Evolutionary conservation across 2,888 invertebrate species (phyloP).

Genomic region (Leucoma salicis): DNA sequence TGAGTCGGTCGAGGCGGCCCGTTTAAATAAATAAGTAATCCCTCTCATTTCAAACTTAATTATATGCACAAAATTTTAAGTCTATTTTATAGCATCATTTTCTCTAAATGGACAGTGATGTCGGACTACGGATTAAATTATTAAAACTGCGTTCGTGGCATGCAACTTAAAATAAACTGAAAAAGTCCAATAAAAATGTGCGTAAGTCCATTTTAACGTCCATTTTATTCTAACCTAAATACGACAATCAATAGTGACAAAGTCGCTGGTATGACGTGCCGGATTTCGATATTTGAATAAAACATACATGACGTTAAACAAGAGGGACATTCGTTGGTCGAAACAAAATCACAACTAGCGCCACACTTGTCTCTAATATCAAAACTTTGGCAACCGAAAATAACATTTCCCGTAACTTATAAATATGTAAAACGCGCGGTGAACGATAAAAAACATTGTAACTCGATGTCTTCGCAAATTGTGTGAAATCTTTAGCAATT

Average conservation of each 20-base stretch:
- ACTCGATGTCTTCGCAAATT: slow-evolving; percentile 32
- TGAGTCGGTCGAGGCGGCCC: too few species aligned
- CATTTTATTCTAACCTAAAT: neutral
- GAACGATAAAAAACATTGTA: slow-evolving; percentile 29
- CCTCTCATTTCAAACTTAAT: too few species aligned
- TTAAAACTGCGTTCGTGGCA: too few species aligned
- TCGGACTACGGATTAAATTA: too few species aligned
- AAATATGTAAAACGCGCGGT: slow-evolving; percentile 33
- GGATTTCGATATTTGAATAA: slow-evolving; percentile 16
- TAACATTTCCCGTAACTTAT: slow-evolving; percentile 27
- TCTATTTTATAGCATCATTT: too few species aligned
- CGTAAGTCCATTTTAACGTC: too few species aligned
- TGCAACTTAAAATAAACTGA: too few species aligned
- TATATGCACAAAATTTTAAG: too few species aligned
- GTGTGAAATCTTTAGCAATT: slow-evolving; percentile 25
- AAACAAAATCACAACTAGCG: neutral
- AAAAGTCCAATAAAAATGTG: too few species aligned
- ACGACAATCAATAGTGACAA: neutral
- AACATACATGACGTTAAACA: slow-evolving; percentile 10
- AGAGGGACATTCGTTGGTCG: slow-evolving; percentile 1
- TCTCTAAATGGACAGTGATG: too few species aligned
- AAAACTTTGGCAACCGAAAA: slow-evolving; percentile 22
- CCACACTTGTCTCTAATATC: slow-evolving; percentile 21
- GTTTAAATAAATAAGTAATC: too few species aligned
- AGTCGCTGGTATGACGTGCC: slow-evolving; percentile 1